Percentiles rank a stretch among this genome's conserved stretches.
Evolutionary conservation across 2,113 vertebrate genomes (phyloP).

Genomic region (Nothoprocta pentlandii): DNA sequence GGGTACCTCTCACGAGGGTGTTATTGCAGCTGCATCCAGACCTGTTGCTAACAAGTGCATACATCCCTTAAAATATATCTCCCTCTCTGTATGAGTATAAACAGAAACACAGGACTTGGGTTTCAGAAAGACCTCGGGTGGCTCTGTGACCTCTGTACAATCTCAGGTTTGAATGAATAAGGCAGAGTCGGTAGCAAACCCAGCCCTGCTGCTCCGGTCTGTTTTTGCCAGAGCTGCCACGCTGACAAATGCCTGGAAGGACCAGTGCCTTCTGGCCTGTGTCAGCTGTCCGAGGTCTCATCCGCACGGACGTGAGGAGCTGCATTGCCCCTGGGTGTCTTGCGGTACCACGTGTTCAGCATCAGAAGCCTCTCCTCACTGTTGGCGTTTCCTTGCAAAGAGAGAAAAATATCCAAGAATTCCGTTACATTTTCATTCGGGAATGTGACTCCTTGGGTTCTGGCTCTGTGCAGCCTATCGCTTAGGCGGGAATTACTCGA

Average conservation of each 20-base stretch:
- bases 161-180: neutral
- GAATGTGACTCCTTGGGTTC: neutral
- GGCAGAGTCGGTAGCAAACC: neutral
- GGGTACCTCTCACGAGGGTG: neutral
- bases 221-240: neutral
- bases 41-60: neutral
- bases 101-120: neutral
- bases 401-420: neutral
- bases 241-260: neutral
- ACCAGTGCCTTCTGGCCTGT: neutral
- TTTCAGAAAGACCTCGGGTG: neutral
- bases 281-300: neutral
- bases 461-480: neutral
- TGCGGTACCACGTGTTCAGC: neutral
- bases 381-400: neutral
- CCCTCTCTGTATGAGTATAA: neutral
- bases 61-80: neutral
- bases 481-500: neutral
- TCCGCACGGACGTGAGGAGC: neutral
- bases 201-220: neutral
- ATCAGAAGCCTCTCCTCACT: neutral
- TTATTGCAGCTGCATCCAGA: neutral
- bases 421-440: neutral
- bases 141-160: neutral
- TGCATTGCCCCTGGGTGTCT: fast-evolving